Evolutionary conservation across 2,797 vertebrate genomes (phyloP).

Genomic region (Eospalax fontanierii): DNA sequence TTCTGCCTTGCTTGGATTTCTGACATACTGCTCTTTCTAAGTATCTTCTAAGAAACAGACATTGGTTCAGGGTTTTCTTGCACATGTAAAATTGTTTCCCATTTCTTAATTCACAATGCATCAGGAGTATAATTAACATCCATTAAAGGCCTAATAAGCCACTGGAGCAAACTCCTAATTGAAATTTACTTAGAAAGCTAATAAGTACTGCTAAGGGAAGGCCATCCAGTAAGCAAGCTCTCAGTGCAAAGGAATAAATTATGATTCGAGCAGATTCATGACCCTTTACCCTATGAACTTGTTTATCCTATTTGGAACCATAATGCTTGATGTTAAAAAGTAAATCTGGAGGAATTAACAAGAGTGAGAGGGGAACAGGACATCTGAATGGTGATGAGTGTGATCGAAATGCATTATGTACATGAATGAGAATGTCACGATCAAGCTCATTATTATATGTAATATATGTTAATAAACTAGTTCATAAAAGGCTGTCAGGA

Average conservation of each 20-base stretch:
- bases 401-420: background rate
- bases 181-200: constrained; percentile 71
- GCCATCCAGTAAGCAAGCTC: background rate
- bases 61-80: constrained; percentile 57
- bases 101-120: constrained; percentile 82
- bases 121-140: constrained; percentile 70
- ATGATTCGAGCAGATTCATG: background rate
- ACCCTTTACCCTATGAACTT: background rate
- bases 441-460: background rate
- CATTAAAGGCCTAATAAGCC: constrained; percentile 80
- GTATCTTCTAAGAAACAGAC: constrained; percentile 84
- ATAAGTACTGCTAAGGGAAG: constrained; percentile 26
- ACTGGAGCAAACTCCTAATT: constrained; percentile 69
- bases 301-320: constrained; percentile 31
- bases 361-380: background rate
- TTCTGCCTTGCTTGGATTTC: constrained; percentile 68
- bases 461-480: background rate
- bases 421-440: background rate
- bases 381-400: background rate
- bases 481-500: background rate
- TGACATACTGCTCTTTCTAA: constrained; percentile 83
- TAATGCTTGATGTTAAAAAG: background rate
- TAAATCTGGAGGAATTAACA: background rate
- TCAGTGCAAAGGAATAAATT: background rate
- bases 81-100: constrained; percentile 84